Percentiles rank a stretch among this genome's conserved stretches.
Conservation (phyloP, 2,797 vertebrate genomes). For the Chaenodraco wilsoni region DNA sequence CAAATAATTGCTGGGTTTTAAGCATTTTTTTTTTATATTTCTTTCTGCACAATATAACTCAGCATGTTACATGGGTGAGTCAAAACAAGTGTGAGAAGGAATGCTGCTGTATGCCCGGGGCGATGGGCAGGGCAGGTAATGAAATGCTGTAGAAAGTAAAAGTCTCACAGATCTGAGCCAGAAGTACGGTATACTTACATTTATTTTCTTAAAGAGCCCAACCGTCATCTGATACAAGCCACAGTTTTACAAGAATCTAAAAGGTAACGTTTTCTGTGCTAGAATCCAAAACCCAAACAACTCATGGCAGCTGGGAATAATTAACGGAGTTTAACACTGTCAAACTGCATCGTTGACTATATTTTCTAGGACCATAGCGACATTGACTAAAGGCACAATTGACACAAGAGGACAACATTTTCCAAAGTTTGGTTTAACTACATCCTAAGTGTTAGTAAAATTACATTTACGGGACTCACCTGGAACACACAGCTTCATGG, state of each 20-base stretch:
- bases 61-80: constrained; percentile 23
- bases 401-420: rapidly evolving
- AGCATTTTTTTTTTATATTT: background rate
- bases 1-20: background rate
- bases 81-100: constrained; percentile 59
- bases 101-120: constrained; percentile 68
- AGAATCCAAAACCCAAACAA: constrained; percentile 1
- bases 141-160: constrained; percentile 41
- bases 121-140: constrained; percentile 72
- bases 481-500: constrained; percentile 88
- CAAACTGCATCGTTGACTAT: rapidly evolving
- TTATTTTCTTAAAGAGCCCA: no score
- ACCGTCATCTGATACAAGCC: no score
- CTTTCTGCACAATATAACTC: background rate
- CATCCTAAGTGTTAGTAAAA: rapidly evolving
- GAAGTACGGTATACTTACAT: background rate
- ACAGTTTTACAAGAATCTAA: background rate
- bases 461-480: constrained; percentile 69
- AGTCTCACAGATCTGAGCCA: constrained; percentile 19
- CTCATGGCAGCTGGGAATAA: constrained; percentile 33
- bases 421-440: rapidly evolving
- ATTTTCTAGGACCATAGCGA: background rate
- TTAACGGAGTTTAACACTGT: background rate
- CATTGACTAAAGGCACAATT: rapidly evolving
- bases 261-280: background rate